Evolutionary conservation across 92 coral and sea anemone genomes (phyloP), one percentile per base, ranked within the genome.

Genomic region (Parazoanthus atlanticus): DNA sequence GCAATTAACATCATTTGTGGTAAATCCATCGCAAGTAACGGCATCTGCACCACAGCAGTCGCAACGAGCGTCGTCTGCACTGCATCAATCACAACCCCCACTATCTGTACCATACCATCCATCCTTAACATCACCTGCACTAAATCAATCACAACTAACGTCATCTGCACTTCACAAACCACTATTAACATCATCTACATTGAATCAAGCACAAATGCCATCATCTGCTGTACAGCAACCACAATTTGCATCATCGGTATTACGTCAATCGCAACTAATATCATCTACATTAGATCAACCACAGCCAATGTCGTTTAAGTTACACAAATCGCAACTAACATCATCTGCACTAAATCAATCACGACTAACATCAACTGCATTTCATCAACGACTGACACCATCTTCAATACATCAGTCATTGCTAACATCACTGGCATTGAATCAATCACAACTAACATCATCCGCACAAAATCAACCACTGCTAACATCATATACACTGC

Each of bases 81-180:
- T 25, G 38, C n/a, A 43, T 8, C 47, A 78, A 86, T 33, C 82
- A 86, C 11, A 56, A 9, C 12, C 74, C 5, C 3, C 73, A 15
- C 7, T 74, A 31, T 7, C 13, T 19, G 52, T 84, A 66, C 78
- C 54, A 80, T 10, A 31, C 9, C 31, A 25, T 2, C 46, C 83
- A 75, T 21, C 61, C 65, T 79, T 46, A 56, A 10, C 86, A 41
- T 88, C 82, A 75, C 12, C 31, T 8, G 23, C 64, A 29, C 64
- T 43, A 12, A 31, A 82, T 36, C 58, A 56, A 19, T 34, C 70
- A 23, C 26, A 61, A 3, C 28, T 3, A 21, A 71, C 25, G 40
- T 31, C 83, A 75, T 86, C 83, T 46, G 31, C 88, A 64, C 36
- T 66, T 21, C 23, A 56, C 2, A 21, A 79, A 85, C 38, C 81